Evolutionary conservation across 2,797 vertebrate genomes (phyloP).

Genomic region (Eidolon dupreanum): DNA sequence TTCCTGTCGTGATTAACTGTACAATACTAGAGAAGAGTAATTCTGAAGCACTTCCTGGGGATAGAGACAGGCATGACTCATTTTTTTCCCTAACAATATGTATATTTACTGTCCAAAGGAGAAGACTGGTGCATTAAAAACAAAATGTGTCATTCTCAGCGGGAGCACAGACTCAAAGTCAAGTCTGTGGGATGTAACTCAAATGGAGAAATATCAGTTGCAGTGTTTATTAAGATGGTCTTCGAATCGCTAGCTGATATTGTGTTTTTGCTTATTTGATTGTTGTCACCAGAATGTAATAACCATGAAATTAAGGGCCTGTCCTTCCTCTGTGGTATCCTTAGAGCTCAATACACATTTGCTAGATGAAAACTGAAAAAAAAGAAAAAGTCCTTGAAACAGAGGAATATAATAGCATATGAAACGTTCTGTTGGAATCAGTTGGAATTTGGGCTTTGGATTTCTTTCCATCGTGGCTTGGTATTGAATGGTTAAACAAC

Average conservation of each 20-base stretch:
- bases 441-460: background rate
- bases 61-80: background rate
- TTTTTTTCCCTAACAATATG: background rate
- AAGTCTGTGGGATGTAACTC: background rate
- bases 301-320: background rate
- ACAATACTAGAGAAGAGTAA: background rate
- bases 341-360: background rate
- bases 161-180: background rate
- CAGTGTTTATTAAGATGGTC: background rate
- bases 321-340: background rate
- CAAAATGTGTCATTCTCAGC: background rate
- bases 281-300: background rate
- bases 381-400: background rate
- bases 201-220: background rate
- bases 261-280: background rate
- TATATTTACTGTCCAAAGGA: background rate
- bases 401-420: background rate
- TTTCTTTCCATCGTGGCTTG: background rate
- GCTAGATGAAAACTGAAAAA: background rate
- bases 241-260: background rate
- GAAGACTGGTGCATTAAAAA: background rate
- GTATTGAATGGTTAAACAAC: background rate
- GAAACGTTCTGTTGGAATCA: background rate
- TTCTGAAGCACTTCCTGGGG: constrained; percentile 9
- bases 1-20: background rate